Percentiles rank a stretch among this genome's conserved stretches.
These are phyloP conservation scores for Geotria australis DNA, from an alignment of 2,797 vertebrate species.

Conservation along the genomic window DNA sequence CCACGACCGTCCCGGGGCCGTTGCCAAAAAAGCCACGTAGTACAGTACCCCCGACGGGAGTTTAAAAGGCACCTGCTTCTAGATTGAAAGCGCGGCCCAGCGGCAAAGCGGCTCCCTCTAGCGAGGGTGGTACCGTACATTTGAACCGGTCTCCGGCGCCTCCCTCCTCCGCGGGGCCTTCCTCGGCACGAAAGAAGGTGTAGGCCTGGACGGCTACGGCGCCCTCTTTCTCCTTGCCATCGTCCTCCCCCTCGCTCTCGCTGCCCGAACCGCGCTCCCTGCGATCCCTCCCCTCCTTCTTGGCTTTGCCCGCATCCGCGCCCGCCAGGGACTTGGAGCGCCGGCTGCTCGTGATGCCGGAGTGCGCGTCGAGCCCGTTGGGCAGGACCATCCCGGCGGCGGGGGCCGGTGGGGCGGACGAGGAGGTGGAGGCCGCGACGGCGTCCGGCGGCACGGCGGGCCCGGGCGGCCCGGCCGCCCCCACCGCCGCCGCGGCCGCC, in stretches of 20 bases:
- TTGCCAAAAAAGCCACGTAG: too few relatives aligned
- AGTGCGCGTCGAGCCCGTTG: constrained; percentile 81
- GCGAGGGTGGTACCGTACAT: constrained; percentile 20
- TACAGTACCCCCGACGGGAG: too few relatives aligned
- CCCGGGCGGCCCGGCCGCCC: too few relatives aligned
- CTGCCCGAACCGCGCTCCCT: constrained; percentile 94
- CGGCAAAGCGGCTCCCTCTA: too few relatives aligned
- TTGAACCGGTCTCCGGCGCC: constrained; percentile 32
- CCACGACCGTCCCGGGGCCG: too few relatives aligned
- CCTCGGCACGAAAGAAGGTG: constrained; percentile 62
- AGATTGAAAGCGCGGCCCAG: too few relatives aligned
- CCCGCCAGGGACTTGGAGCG: constrained; percentile 87
- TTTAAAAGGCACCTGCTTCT: too few relatives aligned
- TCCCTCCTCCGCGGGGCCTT: constrained; percentile 32
- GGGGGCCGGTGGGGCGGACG: too few relatives aligned
- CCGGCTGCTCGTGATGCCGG: constrained; percentile 69
- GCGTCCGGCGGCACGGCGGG: too few relatives aligned
- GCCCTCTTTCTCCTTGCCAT: constrained; percentile 43
- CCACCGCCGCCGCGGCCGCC: constrained; percentile 5
- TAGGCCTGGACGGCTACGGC: constrained; percentile 6
- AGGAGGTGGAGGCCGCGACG: too few relatives aligned
- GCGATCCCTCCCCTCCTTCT: constrained; percentile 94
- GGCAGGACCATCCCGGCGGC: constrained; percentile 17
- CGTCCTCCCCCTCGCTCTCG: constrained; percentile 89
- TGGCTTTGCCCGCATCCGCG: constrained; percentile 4